A percentile compares a stretch with the other conserved stretches of the same genome.
These are phyloP conservation scores for Danio rerio DNA, from an alignment of 2,113 vertebrate genomes.

Conservation along the genomic window GRCz12tu NC_133190.1:23340501-23341000, in stretches of 20 bases:
- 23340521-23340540: too few relatives aligned
- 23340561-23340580: too few relatives aligned
- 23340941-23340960: background rate
- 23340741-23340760: background rate
- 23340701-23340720: too few relatives aligned
- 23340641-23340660: too few relatives aligned
- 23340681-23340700: too few relatives aligned
- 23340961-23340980: conserved; percentile 12
- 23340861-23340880: conserved; percentile 11
- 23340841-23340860: background rate
- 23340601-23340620: too few relatives aligned
- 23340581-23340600: too few relatives aligned
- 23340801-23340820: background rate
- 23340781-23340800: background rate
- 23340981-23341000: background rate
- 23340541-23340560: too few relatives aligned
- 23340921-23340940: conserved; percentile 3
- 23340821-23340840: background rate
- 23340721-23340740: too few relatives aligned
- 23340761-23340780: background rate
- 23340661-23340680: too few relatives aligned
- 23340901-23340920: background rate
- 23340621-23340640: too few relatives aligned
- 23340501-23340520: too few relatives aligned
- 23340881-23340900: conserved; percentile 6